Base-by-base conservation (phyloP, 30 jellyfish, hydroid and myxozoan species). In the Sanderia malayensis region DNA sequence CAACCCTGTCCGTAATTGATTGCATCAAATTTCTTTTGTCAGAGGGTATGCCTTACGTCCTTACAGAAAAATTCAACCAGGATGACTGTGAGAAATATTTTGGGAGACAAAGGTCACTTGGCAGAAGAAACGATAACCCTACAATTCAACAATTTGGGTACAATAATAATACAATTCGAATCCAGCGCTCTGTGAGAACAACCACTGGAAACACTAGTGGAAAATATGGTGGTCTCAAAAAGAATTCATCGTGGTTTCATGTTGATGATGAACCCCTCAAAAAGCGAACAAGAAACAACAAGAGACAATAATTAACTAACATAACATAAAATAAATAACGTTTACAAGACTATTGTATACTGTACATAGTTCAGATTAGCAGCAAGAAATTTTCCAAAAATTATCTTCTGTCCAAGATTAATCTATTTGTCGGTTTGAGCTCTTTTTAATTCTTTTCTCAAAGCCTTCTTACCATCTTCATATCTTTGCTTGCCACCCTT, bases 191-290 rank as follows among this genome's bases (percentile, higher is more conserved):
- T 20, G 59, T 74, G 28, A 32, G 25, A n/a, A 57, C 69, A 45
- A 19, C 23, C 24, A 60, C 47, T 15, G 86, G 86, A 58, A 74
- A 74, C 69, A 74, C 86, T 9, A 33, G 60, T 19, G 86, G 86
- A 21, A 70, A 70, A 70, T 70, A 46, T 8, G 53, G 49, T 26
- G 82, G 82, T 15, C 31, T 70, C 17, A 70, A 70, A 27, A 49
- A 70, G 70, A 49, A 25, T 24, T 34, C 70, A 20, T 27, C 82
- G 26, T 70, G 82, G 66, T 70, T 20, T 70, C 13, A 70, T 34
- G 45, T 28, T 15, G 82, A 70, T 27, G 31, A 70, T 70, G 70
- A 44, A 49, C 82, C 70, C 8, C 49, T 70, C 18, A 46, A 70
- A 19, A 70, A 70, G 70, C 79, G 67, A 2, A 37, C 31, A 67